Evolutionary conservation across 2,888 invertebrate genomes (phyloP), one percentile per base, ranked within the genome.

Genomic region (Elmis aenea): DNA sequence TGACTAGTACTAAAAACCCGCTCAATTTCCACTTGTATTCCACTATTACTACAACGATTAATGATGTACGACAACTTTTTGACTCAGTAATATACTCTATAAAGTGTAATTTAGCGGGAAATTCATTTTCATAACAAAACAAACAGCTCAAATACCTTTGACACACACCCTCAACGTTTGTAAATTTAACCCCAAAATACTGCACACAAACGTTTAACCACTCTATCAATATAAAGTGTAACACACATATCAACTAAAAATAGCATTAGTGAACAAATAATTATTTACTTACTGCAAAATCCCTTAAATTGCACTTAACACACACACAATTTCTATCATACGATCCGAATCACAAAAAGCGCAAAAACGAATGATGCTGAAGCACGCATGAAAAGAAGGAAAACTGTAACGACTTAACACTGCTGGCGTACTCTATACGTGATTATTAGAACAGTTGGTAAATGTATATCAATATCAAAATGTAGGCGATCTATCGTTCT

Each of bases 241-340:
- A n/a, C n/a, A n/a, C n/a, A n/a, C n/a, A n/a, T n/a, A n/a, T n/a
- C n/a, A n/a, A n/a, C n/a, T n/a, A n/a, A n/a, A n/a, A n/a, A n/a
- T n/a, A n/a, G n/a, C n/a, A 18, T 18, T 8, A 5, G 18, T 8
- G 8, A 18, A 18, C 18, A 18, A 6, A 6, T n/a, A 13, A 32
- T 27, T 43, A n/a, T n/a, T 44, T 51, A 55, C 58, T 57, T 52
- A 58, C 61, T 53, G 53, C 48, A 48, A 47, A 51, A 53, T 46
- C 43, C 72, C 74, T 74, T 75, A 75, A 74, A 75, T 74, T 76
- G 75, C 72, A 71, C 72, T 72, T 72, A 75, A 75, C 72, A 73
- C 74, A 73, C 72, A 75, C 73, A 64, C 65, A 59, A 58, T 56
- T 59, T 54, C 59, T 60, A 61, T 58, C 60, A 57, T 58, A 59